Percentiles rank a stretch among this genome's conserved stretches.
Conservation (phyloP, 2,113 vertebrate genomes). For the Lophius piscatorius region DNA sequence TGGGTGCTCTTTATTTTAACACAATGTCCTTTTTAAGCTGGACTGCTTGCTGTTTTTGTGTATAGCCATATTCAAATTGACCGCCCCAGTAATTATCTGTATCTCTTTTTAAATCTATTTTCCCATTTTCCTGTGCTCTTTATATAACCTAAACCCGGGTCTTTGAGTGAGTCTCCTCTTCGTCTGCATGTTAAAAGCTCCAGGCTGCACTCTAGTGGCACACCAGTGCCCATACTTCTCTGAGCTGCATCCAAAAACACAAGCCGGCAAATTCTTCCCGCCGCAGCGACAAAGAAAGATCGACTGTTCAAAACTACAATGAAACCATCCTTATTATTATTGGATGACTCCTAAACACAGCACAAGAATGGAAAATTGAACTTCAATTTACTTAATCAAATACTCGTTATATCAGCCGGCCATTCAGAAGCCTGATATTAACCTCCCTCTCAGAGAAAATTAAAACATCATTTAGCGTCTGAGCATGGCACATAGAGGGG, state of each 20-base stretch:
- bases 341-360: background rate
- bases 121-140: constrained; percentile 1
- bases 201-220: constrained; percentile 71
- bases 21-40: too few relatives aligned
- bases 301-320: background rate
- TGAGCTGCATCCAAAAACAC: constrained; percentile 23
- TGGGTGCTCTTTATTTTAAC: too few relatives aligned
- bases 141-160: background rate
- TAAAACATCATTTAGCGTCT: background rate
- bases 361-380: background rate
- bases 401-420: background rate
- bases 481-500: background rate
- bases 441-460: constrained; percentile 1
- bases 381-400: background rate
- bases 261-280: too few relatives aligned
- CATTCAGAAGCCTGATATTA: background rate
- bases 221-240: constrained; percentile 21
- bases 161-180: constrained; percentile 13
- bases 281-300: constrained; percentile 10
- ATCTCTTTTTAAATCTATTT: constrained; percentile 8
- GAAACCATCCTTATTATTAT: background rate
- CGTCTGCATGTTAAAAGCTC: constrained; percentile 42
- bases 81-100: constrained; percentile 4
- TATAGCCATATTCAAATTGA: background rate
- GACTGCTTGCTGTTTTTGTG: background rate